phyloP scores from a whole-genome alignment of 2,113 vertebrate genomes.

The Grammatotria lemairii region DNA sequence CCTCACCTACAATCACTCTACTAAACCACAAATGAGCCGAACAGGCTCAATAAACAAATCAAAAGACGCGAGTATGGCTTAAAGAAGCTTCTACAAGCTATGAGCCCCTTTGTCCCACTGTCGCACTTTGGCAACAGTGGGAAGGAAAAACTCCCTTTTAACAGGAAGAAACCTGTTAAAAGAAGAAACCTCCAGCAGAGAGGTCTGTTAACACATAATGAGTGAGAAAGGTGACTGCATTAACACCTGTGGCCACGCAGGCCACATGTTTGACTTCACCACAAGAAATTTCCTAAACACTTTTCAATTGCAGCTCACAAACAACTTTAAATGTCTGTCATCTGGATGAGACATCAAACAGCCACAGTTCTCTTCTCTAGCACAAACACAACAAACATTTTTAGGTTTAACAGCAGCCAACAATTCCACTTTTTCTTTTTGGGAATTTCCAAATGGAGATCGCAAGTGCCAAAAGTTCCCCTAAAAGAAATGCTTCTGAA shows the following conservation, averaged over 20 bases:
- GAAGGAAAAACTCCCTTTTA: neutral
- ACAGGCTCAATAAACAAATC: neutral
- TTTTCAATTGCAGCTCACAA: neutral
- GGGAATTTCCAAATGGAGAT: neutral
- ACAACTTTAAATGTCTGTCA: neutral
- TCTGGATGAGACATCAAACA: neutral
- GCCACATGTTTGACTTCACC: neutral
- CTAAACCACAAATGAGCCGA: neutral
- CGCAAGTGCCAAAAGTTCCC: neutral
- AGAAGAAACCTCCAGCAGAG: neutral
- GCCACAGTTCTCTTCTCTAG: neutral
- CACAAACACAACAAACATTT: neutral
- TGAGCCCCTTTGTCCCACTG: neutral
- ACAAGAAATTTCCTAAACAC: neutral
- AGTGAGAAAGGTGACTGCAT: neutral
- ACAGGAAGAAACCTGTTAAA: neutral
- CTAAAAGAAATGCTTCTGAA: neutral
- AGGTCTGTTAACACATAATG: neutral
- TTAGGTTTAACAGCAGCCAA: neutral
- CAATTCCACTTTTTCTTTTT: neutral
- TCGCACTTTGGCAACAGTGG: neutral
- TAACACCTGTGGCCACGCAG: neutral
- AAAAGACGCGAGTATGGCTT: accelerated
- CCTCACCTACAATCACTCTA: neutral
- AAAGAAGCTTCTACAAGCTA: neutral